Conservation (phyloP, 1,140 invertebrate species). For the Wiebesia pumilae region DNA sequence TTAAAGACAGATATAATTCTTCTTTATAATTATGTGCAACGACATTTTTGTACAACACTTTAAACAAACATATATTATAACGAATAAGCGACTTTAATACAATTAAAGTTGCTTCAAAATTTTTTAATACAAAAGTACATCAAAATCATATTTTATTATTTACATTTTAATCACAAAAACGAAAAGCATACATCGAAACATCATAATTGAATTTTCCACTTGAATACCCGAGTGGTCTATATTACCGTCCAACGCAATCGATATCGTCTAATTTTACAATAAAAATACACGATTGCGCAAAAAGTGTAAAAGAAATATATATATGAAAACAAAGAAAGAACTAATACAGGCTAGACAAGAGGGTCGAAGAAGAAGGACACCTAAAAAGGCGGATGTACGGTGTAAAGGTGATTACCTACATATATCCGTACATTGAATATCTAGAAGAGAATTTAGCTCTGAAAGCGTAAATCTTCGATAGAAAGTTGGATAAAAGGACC, state of each 20-base stretch:
- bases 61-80: too few relatives aligned
- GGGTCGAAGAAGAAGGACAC: neutral
- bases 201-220: too few relatives aligned
- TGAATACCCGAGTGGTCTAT: too few relatives aligned
- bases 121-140: too few relatives aligned
- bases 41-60: too few relatives aligned
- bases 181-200: neutral
- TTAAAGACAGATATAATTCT: too few relatives aligned
- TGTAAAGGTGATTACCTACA: neutral
- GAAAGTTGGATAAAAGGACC: constrained; percentile 11
- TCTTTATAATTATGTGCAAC: too few relatives aligned
- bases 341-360: neutral
- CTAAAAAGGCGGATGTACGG: neutral
- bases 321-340: neutral
- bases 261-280: neutral
- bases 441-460: neutral
- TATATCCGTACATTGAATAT: neutral
- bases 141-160: neutral
- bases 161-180: neutral
- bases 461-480: constrained; percentile 16
- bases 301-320: neutral
- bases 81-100: too few relatives aligned
- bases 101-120: too few relatives aligned
- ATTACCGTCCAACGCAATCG: too few relatives aligned
- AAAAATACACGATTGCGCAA: neutral